A percentile compares a stretch with the other conserved stretches of the same genome.
Conservation (phyloP, 2,113 vertebrate species). For the Bos javanicus region DNA sequence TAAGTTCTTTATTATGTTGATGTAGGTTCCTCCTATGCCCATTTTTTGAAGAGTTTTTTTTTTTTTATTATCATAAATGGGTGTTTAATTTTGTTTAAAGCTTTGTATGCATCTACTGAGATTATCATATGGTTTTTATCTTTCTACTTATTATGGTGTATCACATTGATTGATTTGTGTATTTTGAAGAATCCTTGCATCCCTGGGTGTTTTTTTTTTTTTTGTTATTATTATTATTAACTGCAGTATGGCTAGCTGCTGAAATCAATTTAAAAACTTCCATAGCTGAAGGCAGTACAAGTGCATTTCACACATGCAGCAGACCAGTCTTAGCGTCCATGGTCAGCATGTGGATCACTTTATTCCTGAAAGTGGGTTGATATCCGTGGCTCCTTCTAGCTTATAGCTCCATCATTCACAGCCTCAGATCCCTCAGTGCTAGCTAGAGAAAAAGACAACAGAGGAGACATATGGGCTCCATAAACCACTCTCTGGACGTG, state of each 20-base stretch:
- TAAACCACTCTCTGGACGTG: neutral
- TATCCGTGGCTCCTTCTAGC: neutral
- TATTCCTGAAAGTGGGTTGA: neutral
- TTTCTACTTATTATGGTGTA: neutral
- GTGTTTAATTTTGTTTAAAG: neutral
- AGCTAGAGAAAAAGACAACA: neutral
- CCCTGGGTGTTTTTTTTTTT: neutral
- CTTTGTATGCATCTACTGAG: neutral
- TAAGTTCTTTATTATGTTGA: neutral
- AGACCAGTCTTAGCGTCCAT: accelerated
- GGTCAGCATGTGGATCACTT: neutral
- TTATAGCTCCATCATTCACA: neutral
- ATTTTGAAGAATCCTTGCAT: neutral
- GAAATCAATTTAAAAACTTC: neutral
- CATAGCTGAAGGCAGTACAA: neutral
- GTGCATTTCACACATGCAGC: neutral
- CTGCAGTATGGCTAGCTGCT: neutral
- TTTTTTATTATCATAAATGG: neutral
- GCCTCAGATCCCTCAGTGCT: neutral
- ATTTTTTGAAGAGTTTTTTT: neutral
- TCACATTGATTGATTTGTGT: neutral
- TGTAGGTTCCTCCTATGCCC: neutral
- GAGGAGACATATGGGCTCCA: neutral
- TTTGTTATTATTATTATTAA: neutral
- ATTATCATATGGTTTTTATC: neutral